Evolutionary conservation across 1,140 invertebrate genomes (phyloP).

Genomic region (Palaemon carinicauda): DNA sequence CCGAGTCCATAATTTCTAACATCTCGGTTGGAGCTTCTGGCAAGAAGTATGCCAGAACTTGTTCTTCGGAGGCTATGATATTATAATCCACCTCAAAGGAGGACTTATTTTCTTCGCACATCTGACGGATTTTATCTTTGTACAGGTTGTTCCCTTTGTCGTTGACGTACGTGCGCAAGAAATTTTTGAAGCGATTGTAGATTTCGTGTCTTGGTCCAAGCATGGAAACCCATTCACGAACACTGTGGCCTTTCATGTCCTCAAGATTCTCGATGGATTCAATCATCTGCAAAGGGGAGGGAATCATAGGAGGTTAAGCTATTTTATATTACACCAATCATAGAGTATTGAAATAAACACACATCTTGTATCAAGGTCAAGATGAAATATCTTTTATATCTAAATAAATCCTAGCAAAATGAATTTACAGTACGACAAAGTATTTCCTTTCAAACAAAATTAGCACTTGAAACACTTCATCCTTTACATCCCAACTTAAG

Average conservation of each 20-base stretch:
- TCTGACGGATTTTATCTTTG: constrained; percentile 90
- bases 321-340: no score
- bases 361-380: no score
- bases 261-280: constrained; percentile 98
- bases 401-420: not conserved
- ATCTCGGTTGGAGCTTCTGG: constrained; percentile 97
- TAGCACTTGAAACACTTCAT: no score
- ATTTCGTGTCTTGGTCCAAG: constrained; percentile 96
- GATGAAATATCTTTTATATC: not conserved
- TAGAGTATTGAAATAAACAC: no score
- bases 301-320: not conserved
- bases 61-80: constrained; percentile 86
- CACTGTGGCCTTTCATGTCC: constrained; percentile 71
- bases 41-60: constrained; percentile 94
- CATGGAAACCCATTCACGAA: constrained; percentile 94
- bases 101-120: constrained; percentile 86
- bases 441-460: no score
- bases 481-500: no score
- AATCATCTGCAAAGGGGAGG: constrained; percentile 74
- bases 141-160: constrained; percentile 88
- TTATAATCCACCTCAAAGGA: constrained; percentile 96
- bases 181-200: constrained; percentile 95
- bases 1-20: constrained; percentile 93
- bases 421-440: no score
- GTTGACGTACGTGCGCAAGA: constrained; percentile 89